These are phyloP conservation scores for Periparus ater DNA, from an alignment of 2,797 vertebrate species.

Conservation along the genomic window DNA sequence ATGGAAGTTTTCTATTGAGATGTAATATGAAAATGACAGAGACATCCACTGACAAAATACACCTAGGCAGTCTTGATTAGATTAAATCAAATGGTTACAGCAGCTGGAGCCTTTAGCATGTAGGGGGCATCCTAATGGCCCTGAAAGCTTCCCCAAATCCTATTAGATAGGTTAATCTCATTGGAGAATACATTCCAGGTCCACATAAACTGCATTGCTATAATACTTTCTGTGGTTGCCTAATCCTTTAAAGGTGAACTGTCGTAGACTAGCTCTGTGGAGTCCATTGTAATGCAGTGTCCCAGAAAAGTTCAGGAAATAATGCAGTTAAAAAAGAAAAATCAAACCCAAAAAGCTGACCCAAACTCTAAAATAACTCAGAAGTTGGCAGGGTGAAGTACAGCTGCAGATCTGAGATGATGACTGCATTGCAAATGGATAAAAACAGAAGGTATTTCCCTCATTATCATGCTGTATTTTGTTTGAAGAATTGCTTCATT, in stretches of 20 bases:
- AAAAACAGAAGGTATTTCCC: not conserved
- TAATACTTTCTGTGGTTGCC: conserved; percentile 53
- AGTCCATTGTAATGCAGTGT: not conserved
- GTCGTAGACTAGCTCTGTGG: not conserved
- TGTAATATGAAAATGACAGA: conserved; percentile 26
- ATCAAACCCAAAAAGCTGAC: not conserved
- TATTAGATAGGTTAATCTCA: conserved; percentile 77
- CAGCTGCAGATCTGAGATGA: not conserved
- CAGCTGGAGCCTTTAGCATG: conserved; percentile 70
- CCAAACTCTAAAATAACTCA: not conserved
- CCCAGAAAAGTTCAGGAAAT: not conserved
- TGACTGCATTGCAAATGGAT: not conserved
- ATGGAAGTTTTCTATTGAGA: conserved; percentile 38
- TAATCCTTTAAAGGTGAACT: conserved; percentile 65
- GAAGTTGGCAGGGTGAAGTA: not conserved
- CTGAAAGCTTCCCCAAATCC: conserved; percentile 75
- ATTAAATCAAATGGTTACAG: conserved; percentile 75
- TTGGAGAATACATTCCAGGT: conserved; percentile 74
- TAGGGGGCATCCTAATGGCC: conserved; percentile 73
- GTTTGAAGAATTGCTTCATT: not conserved
- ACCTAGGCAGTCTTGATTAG: conserved; percentile 74
- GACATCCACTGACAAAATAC: conserved; percentile 55
- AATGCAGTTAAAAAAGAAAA: not conserved
- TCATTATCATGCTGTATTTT: not conserved
- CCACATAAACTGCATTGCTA: conserved; percentile 60